Evolutionary conservation across 2,113 vertebrate genomes (phyloP).

Genomic region (Eulemur rufifrons): DNA sequence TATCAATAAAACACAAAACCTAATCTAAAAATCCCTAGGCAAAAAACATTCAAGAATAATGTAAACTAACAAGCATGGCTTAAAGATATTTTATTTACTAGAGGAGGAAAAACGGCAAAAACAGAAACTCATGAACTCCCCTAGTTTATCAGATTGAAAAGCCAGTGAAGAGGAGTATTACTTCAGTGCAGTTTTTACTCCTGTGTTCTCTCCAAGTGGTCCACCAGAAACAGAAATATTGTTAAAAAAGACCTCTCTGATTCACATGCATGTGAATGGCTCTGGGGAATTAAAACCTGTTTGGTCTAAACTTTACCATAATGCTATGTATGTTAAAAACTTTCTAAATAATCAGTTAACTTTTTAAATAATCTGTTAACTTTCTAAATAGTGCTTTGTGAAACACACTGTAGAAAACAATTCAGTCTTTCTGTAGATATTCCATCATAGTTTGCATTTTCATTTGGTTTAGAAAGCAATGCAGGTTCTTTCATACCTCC

Average conservation of each 20-base stretch:
- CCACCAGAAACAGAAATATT: not conserved
- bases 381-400: not conserved
- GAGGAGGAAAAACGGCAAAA: not conserved
- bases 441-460: not conserved
- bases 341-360: not conserved
- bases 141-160: not conserved
- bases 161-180: not conserved
- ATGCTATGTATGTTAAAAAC: not conserved
- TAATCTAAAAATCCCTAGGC: not conserved
- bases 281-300: constrained; percentile 12
- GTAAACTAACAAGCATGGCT: not conserved
- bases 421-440: not conserved
- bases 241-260: not conserved
- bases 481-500: not conserved
- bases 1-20: not conserved
- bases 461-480: not conserved
- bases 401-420: not conserved
- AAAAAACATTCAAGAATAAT: not conserved
- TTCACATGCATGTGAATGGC: not conserved
- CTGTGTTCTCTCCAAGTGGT: not conserved
- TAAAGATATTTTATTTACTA: not conserved
- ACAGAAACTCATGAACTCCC: not conserved
- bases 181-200: not conserved
- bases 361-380: not conserved
- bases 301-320: not conserved